These are phyloP conservation scores for Epicauta chinensis DNA, from an alignment of 1,140 invertebrate genomes.

Conservation along the genomic window DNA sequence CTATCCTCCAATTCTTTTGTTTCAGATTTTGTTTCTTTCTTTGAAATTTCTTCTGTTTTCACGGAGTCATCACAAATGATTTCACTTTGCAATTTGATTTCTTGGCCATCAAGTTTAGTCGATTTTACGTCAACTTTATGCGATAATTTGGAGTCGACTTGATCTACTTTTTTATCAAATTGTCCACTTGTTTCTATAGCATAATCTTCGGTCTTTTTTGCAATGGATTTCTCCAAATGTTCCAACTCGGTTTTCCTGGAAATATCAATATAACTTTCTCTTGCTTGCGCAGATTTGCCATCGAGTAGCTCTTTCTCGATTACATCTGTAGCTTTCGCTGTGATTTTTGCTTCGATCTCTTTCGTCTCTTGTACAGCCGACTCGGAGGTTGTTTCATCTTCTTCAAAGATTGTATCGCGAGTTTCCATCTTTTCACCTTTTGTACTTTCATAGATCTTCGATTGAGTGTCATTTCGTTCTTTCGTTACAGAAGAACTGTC, in stretches of 20 bases:
- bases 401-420: conserved; percentile 31
- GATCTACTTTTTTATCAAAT: conserved; percentile 1
- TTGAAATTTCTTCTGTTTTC: conserved; percentile 10
- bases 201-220: conserved; percentile 2
- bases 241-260: conserved; percentile 2
- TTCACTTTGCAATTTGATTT: conserved; percentile 4
- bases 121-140: conserved; percentile 2
- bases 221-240: background rate
- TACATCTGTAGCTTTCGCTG: conserved; percentile 5
- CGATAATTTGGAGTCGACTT: background rate
- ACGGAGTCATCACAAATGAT: conserved; percentile 6
- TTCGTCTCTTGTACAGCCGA: conserved; percentile 29
- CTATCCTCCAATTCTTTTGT: conserved; percentile 1
- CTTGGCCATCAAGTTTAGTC: background rate
- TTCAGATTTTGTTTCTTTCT: conserved; percentile 23
- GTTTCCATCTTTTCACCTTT: conserved; percentile 28
- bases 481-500: conserved; percentile 21
- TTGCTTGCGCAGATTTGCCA: background rate
- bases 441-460: background rate
- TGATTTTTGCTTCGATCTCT: conserved; percentile 29
- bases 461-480: background rate
- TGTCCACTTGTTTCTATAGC: background rate
- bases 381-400: conserved; percentile 34
- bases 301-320: background rate
- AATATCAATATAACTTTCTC: conserved; percentile 7